A percentile compares a stretch with the other conserved stretches of the same genome.
These are phyloP conservation scores for Syrista parreyssii DNA, from an alignment of 2,888 invertebrate species.

Conservation along the genomic window DNA sequence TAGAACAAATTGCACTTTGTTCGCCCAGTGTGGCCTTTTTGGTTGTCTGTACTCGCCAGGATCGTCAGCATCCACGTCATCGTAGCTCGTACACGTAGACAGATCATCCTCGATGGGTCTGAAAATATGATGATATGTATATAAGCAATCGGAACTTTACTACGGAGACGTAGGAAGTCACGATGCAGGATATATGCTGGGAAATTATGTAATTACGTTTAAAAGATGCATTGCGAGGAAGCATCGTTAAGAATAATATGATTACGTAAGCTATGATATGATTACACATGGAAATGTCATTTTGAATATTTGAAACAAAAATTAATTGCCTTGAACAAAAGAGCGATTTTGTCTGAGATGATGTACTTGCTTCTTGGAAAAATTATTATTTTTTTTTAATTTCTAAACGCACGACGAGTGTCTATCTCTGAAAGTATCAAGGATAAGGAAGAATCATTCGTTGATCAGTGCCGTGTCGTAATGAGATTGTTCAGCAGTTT, in stretches of 20 bases:
- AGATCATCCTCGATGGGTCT: conserved; percentile 82
- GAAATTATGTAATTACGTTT: too few relatives aligned
- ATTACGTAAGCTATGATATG: too few relatives aligned
- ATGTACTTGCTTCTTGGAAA: too few relatives aligned
- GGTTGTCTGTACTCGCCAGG: conserved; percentile 74
- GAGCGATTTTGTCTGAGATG: too few relatives aligned
- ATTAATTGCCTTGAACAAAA: too few relatives aligned
- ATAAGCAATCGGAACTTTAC: not conserved
- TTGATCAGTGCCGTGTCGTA: not conserved
- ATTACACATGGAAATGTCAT: too few relatives aligned
- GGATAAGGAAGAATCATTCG: not conserved
- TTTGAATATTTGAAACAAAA: too few relatives aligned
- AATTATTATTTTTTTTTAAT: too few relatives aligned
- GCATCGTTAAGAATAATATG: too few relatives aligned
- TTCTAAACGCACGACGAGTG: not conserved
- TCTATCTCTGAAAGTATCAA: not conserved
- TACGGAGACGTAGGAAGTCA: too few relatives aligned
- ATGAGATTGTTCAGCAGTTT: not conserved
- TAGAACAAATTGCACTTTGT: conserved; percentile 89
- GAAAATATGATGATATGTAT: conserved; percentile 38
- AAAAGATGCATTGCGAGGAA: too few relatives aligned
- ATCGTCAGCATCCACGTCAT: conserved; percentile 74
- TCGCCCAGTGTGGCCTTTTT: conserved; percentile 86
- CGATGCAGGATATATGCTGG: too few relatives aligned
- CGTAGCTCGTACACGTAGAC: conserved; percentile 81